These are phyloP conservation scores for Phanerotoma sp. DNA, from an alignment of 2,888 invertebrate species.

Conservation along the genomic window DNA sequence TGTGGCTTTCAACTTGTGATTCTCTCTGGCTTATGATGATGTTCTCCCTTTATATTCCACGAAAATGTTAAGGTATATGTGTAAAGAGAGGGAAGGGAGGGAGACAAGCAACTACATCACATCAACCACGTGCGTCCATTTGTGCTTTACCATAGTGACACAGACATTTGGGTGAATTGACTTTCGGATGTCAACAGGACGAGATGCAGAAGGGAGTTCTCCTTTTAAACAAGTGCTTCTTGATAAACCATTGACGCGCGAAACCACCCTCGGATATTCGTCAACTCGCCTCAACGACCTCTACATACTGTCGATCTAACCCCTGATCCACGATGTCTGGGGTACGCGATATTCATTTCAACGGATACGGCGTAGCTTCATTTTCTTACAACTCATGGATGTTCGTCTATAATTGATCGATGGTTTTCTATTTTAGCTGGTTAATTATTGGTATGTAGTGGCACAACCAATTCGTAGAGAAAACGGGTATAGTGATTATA, in stretches of 20 bases:
- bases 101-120: neutral
- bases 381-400: too few species aligned
- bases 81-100: neutral
- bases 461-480: too few species aligned
- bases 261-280: slow-evolving; percentile 56
- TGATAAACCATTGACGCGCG: slow-evolving; percentile 58
- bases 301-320: slow-evolving; percentile 12
- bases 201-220: slow-evolving; percentile 43
- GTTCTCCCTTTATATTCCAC: slow-evolving; percentile 27
- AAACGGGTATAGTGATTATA: too few species aligned
- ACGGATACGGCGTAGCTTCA: too few species aligned
- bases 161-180: slow-evolving; percentile 42
- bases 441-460: too few species aligned
- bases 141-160: slow-evolving; percentile 16
- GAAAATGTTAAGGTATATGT: neutral
- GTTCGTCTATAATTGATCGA: too few species aligned
- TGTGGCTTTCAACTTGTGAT: slow-evolving; percentile 30
- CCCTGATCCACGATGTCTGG: too few species aligned
- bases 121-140: slow-evolving; percentile 11
- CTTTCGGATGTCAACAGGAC: slow-evolving; percentile 44
- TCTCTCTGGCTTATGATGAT: slow-evolving; percentile 25
- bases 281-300: slow-evolving; percentile 35
- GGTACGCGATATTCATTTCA: too few species aligned
- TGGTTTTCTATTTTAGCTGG: too few species aligned
- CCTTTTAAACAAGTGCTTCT: slow-evolving; percentile 58